Evolutionary conservation across 2,113 vertebrate species (phyloP).

Genomic region (Elephas maximus): DNA sequence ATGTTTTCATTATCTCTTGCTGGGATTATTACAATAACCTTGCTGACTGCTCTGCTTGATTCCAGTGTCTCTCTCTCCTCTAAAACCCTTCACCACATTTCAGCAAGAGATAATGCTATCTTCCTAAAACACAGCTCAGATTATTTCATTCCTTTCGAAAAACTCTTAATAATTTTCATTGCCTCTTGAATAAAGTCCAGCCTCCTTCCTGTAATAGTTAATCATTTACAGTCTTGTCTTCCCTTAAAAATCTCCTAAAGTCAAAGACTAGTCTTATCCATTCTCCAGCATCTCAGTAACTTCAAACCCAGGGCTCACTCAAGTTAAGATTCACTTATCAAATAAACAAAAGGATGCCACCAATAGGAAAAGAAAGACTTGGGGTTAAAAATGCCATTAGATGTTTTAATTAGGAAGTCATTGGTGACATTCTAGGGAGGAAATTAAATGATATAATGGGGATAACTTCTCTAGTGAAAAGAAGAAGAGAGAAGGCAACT

Average conservation of each 20-base stretch:
- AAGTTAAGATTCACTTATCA: background rate
- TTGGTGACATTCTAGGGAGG: constrained; percentile 13
- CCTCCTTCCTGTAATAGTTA: constrained; percentile 51
- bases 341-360: constrained; percentile 23
- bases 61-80: background rate
- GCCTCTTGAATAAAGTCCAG: constrained; percentile 47
- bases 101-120: constrained; percentile 29
- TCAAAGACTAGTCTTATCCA: background rate
- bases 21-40: constrained; percentile 44
- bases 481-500: constrained; percentile 20
- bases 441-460: constrained; percentile 13
- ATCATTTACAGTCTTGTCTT: constrained; percentile 53
- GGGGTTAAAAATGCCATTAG: constrained; percentile 41
- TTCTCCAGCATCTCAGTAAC: background rate
- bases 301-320: background rate
- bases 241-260: constrained; percentile 34
- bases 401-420: constrained; percentile 43
- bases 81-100: background rate
- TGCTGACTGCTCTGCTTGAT: background rate
- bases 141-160: constrained; percentile 23
- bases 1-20: constrained; percentile 49
- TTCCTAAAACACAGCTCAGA: constrained; percentile 19
- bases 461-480: constrained; percentile 18
- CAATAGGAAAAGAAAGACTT: background rate
- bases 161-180: constrained; percentile 36